Conservation (phyloP, 2,797 vertebrate species). For the Trachurus trachurus region DNA sequence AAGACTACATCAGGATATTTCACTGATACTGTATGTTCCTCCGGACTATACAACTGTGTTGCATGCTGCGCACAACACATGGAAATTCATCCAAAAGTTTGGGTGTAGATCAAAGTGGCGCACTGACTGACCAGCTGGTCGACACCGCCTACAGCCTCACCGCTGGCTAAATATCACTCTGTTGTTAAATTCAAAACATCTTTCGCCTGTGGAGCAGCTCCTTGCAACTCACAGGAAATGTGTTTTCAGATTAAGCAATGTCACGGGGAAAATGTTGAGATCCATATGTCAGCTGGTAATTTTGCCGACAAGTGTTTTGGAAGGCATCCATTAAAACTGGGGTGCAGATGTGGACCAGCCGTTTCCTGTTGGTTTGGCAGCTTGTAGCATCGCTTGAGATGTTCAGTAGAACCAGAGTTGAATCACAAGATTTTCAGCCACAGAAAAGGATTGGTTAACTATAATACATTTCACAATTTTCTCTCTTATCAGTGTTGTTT, state of each 20-base stretch:
- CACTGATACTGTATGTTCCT: no score
- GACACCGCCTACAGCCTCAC: background rate
- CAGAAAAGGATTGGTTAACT: conserved; percentile 5
- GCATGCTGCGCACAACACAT: background rate
- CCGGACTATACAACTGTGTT: background rate
- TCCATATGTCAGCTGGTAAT: conserved; percentile 13
- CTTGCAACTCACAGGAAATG: background rate
- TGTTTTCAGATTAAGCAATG: background rate
- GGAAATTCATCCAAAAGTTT: no score
- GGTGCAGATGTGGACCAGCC: conserved; percentile 24
- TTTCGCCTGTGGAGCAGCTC: background rate
- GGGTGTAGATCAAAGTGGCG: background rate
- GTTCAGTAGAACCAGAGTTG: conserved; percentile 9
- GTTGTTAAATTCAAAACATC: background rate
- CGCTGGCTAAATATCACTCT: background rate
- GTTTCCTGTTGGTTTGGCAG: conserved; percentile 24
- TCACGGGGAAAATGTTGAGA: background rate
- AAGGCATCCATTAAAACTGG: conserved; percentile 8
- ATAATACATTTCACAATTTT: conserved; percentile 12
- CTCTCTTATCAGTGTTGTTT: conserved; percentile 18
- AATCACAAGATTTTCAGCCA: conserved; percentile 26
- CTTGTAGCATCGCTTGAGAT: background rate
- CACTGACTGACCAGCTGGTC: background rate
- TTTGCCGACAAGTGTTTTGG: background rate
- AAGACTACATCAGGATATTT: background rate